Percentiles rank a stretch among this genome's conserved stretches.
Evolutionary conservation across 2,888 invertebrate genomes (phyloP).

Genomic region (Hoplodrina blanda): DNA sequence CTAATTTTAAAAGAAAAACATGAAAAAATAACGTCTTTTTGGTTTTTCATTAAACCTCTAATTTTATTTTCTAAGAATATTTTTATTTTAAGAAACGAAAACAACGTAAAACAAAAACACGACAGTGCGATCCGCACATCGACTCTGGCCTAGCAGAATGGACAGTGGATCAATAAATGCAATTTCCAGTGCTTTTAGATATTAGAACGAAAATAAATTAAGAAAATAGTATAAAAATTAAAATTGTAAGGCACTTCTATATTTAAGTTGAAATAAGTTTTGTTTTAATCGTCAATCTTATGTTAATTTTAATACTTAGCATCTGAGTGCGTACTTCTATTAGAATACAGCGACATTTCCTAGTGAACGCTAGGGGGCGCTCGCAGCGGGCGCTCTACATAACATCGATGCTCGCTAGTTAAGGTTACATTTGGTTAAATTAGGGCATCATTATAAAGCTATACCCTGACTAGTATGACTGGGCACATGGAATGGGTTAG

Average conservation of each 20-base stretch:
- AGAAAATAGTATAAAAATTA: constrained; percentile 85
- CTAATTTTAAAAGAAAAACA: constrained; percentile 56
- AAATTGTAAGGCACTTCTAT: constrained; percentile 90
- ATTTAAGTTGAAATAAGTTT: constrained; percentile 84
- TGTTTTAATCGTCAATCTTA: constrained; percentile 78
- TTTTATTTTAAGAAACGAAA: constrained; percentile 65
- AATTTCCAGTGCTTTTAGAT: constrained; percentile 79
- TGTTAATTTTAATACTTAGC: constrained; percentile 76
- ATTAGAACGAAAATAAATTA: constrained; percentile 75
- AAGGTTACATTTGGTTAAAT: constrained; percentile 70
- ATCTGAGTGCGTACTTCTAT: constrained; percentile 76
- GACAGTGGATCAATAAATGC: constrained; percentile 84
- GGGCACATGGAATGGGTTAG: constrained; percentile 87
- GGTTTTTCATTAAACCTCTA: constrained; percentile 53
- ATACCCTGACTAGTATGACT: constrained; percentile 86
- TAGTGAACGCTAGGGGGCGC: constrained; percentile 68
- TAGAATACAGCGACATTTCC: constrained; percentile 72
- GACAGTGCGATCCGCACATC: constrained; percentile 66
- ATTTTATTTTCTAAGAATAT: constrained; percentile 65
- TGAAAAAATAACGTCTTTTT: constrained; percentile 57
- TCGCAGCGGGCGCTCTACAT: constrained; percentile 49
- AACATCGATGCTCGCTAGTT: constrained; percentile 69
- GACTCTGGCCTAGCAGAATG: constrained; percentile 77
- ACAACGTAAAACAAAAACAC: constrained; percentile 68
- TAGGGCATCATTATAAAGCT: constrained; percentile 77